Evolutionary conservation across 2,888 invertebrate genomes (phyloP).

Genomic region (Leptothorax acervorum): DNA sequence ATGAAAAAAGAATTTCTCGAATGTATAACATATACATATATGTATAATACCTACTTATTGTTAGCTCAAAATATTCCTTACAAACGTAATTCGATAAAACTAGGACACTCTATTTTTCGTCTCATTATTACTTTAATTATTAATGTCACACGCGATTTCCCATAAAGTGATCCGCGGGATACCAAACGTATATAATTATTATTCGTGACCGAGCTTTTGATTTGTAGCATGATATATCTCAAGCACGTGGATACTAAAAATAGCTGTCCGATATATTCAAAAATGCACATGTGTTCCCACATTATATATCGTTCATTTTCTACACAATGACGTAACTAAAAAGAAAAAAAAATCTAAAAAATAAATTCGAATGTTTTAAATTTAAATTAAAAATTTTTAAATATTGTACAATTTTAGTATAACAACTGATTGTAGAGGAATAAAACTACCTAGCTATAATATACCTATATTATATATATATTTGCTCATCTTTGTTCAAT

Average conservation of each 20-base stretch:
- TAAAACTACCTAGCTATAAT: too few relatives aligned
- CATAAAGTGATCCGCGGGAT: neutral
- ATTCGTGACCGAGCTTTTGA: slow-evolving; percentile 54
- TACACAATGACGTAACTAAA: neutral
- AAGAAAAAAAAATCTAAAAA: neutral
- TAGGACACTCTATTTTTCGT: neutral
- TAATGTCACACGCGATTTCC: neutral
- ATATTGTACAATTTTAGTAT: neutral
- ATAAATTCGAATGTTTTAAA: neutral
- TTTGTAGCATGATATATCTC: slow-evolving; percentile 57
- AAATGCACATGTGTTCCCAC: slow-evolving; percentile 3
- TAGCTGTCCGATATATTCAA: slow-evolving; percentile 72
- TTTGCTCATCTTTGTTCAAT: too few relatives aligned
- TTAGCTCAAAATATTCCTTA: neutral
- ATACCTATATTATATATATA: too few relatives aligned
- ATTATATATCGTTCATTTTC: neutral
- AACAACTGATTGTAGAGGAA: too few relatives aligned
- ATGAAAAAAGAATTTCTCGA: neutral
- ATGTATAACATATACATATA: neutral
- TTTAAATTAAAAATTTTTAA: neutral
- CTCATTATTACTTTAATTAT: neutral
- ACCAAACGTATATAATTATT: slow-evolving; percentile 38
- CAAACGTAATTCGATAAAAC: neutral
- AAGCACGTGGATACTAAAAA: slow-evolving; percentile 76
- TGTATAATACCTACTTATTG: neutral